A percentile compares a stretch with the other conserved stretches of the same genome.
Evolutionary conservation across 2,113 vertebrate species (phyloP).

Genomic region (Ivindomyrus marchei): DNA sequence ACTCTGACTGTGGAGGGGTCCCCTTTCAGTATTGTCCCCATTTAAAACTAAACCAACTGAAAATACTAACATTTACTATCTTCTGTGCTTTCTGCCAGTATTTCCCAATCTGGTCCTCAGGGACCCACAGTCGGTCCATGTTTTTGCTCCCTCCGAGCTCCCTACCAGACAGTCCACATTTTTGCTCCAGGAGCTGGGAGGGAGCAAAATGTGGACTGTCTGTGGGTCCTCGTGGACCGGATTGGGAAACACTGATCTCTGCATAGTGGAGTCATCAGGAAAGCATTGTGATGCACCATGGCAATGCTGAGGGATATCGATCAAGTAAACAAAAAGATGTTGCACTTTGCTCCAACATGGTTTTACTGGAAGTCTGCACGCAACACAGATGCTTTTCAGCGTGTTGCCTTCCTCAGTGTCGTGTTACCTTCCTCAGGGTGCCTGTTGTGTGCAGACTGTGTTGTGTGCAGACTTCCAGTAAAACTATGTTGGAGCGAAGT

Average conservation of each 20-base stretch:
- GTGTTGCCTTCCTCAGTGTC: too few relatives aligned
- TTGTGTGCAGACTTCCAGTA: too few relatives aligned
- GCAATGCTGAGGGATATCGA: not conserved
- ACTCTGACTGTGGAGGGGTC: not conserved
- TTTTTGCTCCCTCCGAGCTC: not conserved
- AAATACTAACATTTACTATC: not conserved
- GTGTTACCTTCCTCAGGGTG: too few relatives aligned
- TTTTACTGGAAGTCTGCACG: not conserved
- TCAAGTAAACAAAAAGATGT: not conserved
- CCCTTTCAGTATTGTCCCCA: not conserved
- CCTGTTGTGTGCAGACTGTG: too few relatives aligned
- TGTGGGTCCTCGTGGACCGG: too few relatives aligned
- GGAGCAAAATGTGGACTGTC: too few relatives aligned
- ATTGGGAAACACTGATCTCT: not conserved
- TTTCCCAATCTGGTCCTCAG: too few relatives aligned
- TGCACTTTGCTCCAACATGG: too few relatives aligned
- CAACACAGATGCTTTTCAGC: not conserved
- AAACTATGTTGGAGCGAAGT: too few relatives aligned
- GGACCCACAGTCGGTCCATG: not conserved
- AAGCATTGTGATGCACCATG: not conserved
- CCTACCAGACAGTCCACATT: too few relatives aligned
- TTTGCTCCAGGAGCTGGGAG: too few relatives aligned
- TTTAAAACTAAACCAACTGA: not conserved
- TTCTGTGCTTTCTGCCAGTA: not conserved
- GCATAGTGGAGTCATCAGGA: not conserved